Base-by-base conservation (phyloP, 2,888 invertebrate species). In the Cerastis rubricosa region DNA sequence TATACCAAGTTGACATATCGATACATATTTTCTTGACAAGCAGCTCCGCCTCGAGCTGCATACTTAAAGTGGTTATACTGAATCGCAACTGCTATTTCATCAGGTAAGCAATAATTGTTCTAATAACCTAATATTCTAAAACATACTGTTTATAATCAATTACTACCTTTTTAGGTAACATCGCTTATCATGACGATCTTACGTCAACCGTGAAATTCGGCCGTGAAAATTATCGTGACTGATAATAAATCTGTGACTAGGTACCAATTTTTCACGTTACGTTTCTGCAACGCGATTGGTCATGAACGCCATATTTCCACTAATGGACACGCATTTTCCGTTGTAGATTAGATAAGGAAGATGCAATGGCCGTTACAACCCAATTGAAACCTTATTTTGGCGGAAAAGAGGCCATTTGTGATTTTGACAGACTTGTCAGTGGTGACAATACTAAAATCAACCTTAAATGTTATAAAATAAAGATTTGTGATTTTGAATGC, bases 141-240 rank as follows among this genome's bases (percentile, higher is more conserved):
- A 63, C 45, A 70, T 22, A 67, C 69, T 83, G 66, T 85, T 25
- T 2, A 72, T 12, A 85, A 83, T 83, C 67, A 81, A 85, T 83
- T 76, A 47, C 2, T 57, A 76, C 12, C 17, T 59, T 81, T 64
- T 72, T 75, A 54, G 35, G 81, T 71, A 65, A 72, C 29, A 59
- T 70, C 22, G 51, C 45, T 61, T 35, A 81, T 59, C 70, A 73
- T 70, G 51, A 25, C 40, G 47, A 76, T 71, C 63, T 83, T 78
- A 74, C 78, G 61, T 73, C 71, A 80, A 72, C 77, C 80, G 69
- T 81, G 17, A 78, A 85, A 82, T 64, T 14, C 14, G 25, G 70
- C 71, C 72, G 43, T 71, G 68, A 69, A 71, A 76, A 19, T 57
- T 59, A 35, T 78, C 87, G 78, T 86, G 81, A 80, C 78, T 45